A percentile compares a stretch with the other conserved stretches of the same genome.
These are phyloP conservation scores for Drosophila rubida DNA, from an alignment of 2,888 invertebrate genomes.

Conservation along the genomic window DNA sequence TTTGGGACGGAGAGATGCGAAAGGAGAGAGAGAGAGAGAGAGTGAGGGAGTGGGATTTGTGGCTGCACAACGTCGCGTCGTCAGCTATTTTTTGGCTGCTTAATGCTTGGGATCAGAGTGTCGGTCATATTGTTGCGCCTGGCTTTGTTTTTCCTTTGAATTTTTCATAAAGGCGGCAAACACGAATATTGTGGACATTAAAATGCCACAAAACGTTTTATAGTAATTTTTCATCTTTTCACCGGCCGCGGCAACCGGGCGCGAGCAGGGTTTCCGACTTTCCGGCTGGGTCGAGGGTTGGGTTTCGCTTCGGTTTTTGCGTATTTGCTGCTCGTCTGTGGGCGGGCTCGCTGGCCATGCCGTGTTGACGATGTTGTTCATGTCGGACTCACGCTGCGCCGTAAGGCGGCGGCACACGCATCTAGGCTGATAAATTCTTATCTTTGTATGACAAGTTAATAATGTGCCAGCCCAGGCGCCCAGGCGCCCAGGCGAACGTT, in stretches of 20 bases:
- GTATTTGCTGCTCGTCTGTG: not conserved
- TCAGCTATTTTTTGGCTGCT: not conserved
- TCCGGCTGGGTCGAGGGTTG: not conserved
- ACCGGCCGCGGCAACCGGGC: conserved; percentile 20
- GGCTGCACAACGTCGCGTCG: not conserved
- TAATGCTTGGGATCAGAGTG: conserved; percentile 22
- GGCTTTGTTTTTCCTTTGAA: conserved; percentile 66
- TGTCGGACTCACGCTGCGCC: conserved; percentile 73
- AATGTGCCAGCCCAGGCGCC: conserved; percentile 70
- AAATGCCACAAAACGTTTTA: conserved; percentile 82
- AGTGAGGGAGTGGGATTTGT: not conserved
- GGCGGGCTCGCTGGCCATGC: conserved; percentile 28
- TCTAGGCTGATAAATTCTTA: conserved; percentile 81
- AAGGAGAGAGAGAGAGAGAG: not conserved
- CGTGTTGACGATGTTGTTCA: conserved; percentile 60
- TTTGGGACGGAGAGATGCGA: too few species aligned
- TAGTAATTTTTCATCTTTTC: conserved; percentile 81
- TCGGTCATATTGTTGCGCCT: conserved; percentile 33
- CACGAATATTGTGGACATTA: conserved; percentile 73
- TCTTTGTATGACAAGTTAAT: conserved; percentile 83
- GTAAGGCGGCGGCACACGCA: conserved; percentile 60
- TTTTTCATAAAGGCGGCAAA: conserved; percentile 64
- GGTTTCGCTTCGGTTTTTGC: not conserved
- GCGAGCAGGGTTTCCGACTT: too few species aligned
- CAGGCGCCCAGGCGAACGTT: not conserved